phyloP scores from a whole-genome alignment of 2,888 invertebrate genomes.

The Bellardia pandia region DNA sequence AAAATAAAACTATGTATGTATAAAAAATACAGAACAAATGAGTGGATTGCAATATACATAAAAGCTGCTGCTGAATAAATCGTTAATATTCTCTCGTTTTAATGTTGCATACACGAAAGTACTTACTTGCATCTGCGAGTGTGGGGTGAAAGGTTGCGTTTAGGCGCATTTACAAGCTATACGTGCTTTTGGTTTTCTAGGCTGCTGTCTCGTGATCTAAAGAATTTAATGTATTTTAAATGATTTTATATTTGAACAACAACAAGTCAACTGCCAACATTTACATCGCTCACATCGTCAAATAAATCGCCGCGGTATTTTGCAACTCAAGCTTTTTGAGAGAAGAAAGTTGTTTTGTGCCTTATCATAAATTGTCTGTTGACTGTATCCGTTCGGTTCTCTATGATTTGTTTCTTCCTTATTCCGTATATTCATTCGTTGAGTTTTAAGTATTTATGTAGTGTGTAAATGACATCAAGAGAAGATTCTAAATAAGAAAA shows the following conservation, averaged over 20 bases:
- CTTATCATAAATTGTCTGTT: background rate
- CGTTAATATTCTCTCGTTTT: slow-evolving; percentile 32
- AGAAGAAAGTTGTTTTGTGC: slow-evolving; percentile 11
- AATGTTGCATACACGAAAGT: slow-evolving; percentile 11
- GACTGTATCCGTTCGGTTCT: slow-evolving; percentile 11
- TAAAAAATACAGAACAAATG: background rate
- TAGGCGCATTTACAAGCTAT: slow-evolving; percentile 38
- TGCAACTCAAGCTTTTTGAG: slow-evolving; percentile 26
- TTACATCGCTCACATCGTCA: slow-evolving; percentile 58
- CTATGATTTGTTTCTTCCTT: slow-evolving; percentile 4
- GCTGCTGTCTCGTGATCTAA: slow-evolving; percentile 48
- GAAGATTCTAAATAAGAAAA: slow-evolving; percentile 40
- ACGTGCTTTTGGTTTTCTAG: slow-evolving; percentile 15
- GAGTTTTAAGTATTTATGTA: background rate
- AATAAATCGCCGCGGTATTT: slow-evolving; percentile 60
- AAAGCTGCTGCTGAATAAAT: slow-evolving; percentile 66
- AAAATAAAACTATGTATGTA: no score
- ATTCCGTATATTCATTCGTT: background rate
- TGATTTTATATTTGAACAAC: slow-evolving; percentile 47
- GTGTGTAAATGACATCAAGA: slow-evolving; percentile 35
- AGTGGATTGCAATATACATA: slow-evolving; percentile 47
- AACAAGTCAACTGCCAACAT: slow-evolving; percentile 67
- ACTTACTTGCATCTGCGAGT: slow-evolving; percentile 2
- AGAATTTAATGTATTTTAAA: slow-evolving; percentile 53
- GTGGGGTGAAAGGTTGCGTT: slow-evolving; percentile 6